Evolutionary conservation across 2,113 vertebrate genomes (phyloP).

Genomic region (Romanogobio albipinnatus): DNA sequence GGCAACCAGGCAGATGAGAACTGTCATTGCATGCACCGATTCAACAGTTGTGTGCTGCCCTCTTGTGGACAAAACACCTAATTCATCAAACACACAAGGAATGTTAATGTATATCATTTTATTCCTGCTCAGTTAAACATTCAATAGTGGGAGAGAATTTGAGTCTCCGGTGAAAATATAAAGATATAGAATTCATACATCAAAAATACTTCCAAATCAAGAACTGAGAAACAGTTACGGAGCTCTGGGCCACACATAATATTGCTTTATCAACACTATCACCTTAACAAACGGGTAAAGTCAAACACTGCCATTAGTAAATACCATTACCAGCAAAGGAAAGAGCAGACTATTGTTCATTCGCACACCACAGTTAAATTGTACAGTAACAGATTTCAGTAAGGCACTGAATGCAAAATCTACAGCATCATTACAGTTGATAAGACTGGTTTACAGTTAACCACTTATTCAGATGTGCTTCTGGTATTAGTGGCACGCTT

Average conservation of each 20-base stretch:
- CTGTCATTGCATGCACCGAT: neutral
- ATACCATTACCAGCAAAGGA: neutral
- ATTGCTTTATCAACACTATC: neutral
- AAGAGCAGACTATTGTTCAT: neutral
- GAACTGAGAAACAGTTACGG: neutral
- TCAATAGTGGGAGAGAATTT: neutral
- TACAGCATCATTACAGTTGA: neutral
- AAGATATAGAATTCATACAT: neutral
- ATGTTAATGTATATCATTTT: neutral
- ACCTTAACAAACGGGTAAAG: neutral
- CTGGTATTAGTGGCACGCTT: neutral
- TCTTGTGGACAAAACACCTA: neutral
- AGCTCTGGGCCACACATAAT: neutral
- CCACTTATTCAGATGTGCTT: neutral
- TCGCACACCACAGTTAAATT: neutral
- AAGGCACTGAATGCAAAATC: neutral
- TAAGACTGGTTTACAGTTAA: neutral
- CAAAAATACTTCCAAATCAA: constrained; percentile 14
- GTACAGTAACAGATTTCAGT: constrained; percentile 14
- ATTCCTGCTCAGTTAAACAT: constrained; percentile 3
- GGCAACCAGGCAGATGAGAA: neutral
- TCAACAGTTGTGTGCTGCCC: neutral
- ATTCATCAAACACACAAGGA: neutral
- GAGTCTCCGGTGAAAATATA: neutral
- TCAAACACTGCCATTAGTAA: neutral